Base-by-base conservation (phyloP, 2,113 vertebrate species). In the Gobius niger region DNA sequence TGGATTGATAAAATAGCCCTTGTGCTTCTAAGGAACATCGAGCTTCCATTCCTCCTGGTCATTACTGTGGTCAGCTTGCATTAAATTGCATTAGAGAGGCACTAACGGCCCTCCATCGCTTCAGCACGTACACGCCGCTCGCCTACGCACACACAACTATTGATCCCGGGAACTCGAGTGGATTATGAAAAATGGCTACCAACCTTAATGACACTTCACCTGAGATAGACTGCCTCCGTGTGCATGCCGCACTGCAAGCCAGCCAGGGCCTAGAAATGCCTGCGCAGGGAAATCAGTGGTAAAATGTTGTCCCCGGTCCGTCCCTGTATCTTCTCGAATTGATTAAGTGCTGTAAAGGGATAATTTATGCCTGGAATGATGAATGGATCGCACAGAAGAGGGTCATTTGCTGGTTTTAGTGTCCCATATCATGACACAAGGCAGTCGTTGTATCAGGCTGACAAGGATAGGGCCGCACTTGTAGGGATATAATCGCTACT, bases 101-200 rank as follows among this genome's bases (percentile, higher is more conserved):
- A 76, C 75, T 72, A 82, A 78, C 68, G 67, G 72, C 64, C 54
- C 49, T 76, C 71, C 56, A 64, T n/a, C 34, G 74, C 24, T 54
- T 47, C 52, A 16, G 19, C 61, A 8, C 49, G 59, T 47, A 61
- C 66, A 64, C 68, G 68, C 70, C 61, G 47, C 34, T 7, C 51
- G 51, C 64, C 41, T n/a, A 47, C 70, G 41, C 74, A 70, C 81
- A 66, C 40, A 42, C 49, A 63, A 44, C 19, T 85, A 90, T 87
- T 66, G 87, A 87, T 87, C 76, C 67, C 59, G 67, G 67, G 56
- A 70, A 80, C 59, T 77, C 66, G 64, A 83, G 60, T 69, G 81
- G 81, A 86, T 86, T 84, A 84, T 89, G 86, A 88, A 76, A 78
- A 83, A 90, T 82, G 74, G 67, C 53, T 15, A 52, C 59, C 67